Evolutionary conservation across 2,888 invertebrate genomes (phyloP), one percentile per base, ranked within the genome.

Genomic region (Mythimna ferrago): DNA sequence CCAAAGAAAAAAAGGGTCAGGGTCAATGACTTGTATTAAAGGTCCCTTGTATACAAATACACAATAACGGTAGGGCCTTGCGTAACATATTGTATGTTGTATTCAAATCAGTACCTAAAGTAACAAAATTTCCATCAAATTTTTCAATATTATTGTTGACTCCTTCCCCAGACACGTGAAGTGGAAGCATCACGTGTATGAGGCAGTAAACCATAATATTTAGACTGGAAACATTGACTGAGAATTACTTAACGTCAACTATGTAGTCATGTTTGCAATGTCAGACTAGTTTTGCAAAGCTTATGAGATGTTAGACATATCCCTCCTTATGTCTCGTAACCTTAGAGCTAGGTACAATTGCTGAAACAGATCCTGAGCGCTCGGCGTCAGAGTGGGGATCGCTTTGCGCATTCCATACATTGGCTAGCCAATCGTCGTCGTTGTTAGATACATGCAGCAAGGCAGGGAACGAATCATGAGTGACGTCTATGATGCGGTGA

Each of bases 11-110:
- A 26, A 26, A 26, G 26, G 51, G 61, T 56, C 41, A 54, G 32
- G 16, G 57, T 75, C 56, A 21, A 19, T 19, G 53, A n/a, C 32
- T 61, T 60, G 2, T 57, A 38, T 41, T 21, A 51, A 35, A 60
- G 53, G 41, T 44, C 32, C 51, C 5, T 9, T 6, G 35, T 32
- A 57, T 38, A 51, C 71, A 56, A 62, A 21, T 35, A 56, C 10
- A 57, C 19, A 38, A 48, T 32, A 44, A 35, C n/a, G 3, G 41
- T 21, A 41, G 41, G 21, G 3, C 7, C 14, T 41, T 61, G 38
- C 21, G 21, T 21, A 61, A 41, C 41, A 41, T 61, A 41, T 54
- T 69, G n/a, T 44, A 16, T 69, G 38, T 69, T 41, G 11, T 21
- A 21, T 54, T 35, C 53, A 69, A 66, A 38, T 61, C 41, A 14